Evolutionary conservation across 1,140 invertebrate genomes (phyloP).

Genomic region (Pissodes strobi): DNA sequence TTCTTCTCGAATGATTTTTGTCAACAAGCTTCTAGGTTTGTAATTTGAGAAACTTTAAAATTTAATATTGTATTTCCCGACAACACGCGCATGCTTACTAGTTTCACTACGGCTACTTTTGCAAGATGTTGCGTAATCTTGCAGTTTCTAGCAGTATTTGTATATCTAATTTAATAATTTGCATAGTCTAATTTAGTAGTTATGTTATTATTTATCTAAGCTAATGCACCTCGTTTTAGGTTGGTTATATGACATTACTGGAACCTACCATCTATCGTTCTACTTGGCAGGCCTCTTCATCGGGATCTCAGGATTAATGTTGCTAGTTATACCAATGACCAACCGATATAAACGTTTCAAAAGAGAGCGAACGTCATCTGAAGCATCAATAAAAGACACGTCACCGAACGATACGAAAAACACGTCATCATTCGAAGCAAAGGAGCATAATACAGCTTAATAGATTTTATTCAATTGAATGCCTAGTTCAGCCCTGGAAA

Average conservation of each 20-base stretch:
- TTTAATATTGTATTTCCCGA: no score
- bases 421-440: conserved; percentile 24
- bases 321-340: conserved; percentile 68
- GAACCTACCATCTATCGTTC: conserved; percentile 82
- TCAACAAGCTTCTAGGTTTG: no score
- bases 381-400: conserved; percentile 22
- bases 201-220: neutral
- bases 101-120: no score
- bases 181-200: no score
- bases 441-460: conserved; percentile 13
- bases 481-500: no score
- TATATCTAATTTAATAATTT: no score
- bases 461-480: no score
- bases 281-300: conserved; percentile 86
- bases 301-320: conserved; percentile 77
- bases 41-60: no score
- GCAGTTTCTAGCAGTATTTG: no score
- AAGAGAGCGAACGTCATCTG: conserved; percentile 38
- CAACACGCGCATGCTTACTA: no score
- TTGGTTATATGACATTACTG: conserved; percentile 78
- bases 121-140: no score
- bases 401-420: conserved; percentile 38
- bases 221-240: conserved; percentile 61
- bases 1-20: no score
- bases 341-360: conserved; percentile 55